phyloP scores from a whole-genome alignment of 1,140 invertebrate genomes.

The Hormaphis cornu region DNA sequence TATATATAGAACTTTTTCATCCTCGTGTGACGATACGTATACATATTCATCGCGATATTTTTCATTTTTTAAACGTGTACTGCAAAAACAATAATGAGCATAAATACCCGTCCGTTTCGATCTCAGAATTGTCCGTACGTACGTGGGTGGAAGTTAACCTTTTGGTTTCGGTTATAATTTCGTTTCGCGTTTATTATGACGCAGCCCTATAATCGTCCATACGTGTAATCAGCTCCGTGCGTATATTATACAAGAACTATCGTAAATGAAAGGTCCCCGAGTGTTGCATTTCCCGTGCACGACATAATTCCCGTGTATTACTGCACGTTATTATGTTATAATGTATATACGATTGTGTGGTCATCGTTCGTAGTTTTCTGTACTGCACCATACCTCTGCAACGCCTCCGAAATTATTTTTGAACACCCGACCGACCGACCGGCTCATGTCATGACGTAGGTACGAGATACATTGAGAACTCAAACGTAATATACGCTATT shows the following conservation, averaged over 20 bases:
- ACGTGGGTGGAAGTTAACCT: conserved; percentile 2
- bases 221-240: background rate
- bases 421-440: background rate
- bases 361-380: background rate
- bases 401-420: background rate
- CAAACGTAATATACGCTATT: too few species aligned
- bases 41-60: too few species aligned
- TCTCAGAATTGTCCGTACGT: too few species aligned
- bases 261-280: background rate
- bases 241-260: background rate
- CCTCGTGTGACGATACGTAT: too few species aligned
- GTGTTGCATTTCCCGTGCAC: background rate
- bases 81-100: too few species aligned
- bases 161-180: background rate
- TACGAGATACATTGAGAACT: too few species aligned
- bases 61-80: too few species aligned
- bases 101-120: too few species aligned
- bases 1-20: too few species aligned
- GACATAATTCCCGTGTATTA: background rate
- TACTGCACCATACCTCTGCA: background rate
- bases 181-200: too few species aligned
- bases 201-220: background rate
- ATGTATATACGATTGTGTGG: background rate
- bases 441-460: background rate
- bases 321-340: background rate